Percentiles rank a stretch among this genome's conserved stretches.
phyloP scores from a whole-genome alignment of 2,888 invertebrate genomes.

The Cataglyphis albicans region DNA sequence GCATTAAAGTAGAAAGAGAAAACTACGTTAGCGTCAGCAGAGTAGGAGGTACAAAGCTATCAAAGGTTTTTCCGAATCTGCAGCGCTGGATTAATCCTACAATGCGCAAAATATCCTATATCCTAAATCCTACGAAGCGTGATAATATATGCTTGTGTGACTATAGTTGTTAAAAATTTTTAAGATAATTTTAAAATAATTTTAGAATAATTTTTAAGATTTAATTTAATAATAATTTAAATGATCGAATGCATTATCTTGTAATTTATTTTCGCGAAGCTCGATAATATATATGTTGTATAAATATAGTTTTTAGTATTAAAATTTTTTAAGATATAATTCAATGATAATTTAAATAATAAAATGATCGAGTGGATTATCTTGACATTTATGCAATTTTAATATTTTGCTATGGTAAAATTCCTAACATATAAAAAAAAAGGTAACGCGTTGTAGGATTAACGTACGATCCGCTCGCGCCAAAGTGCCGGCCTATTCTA shows the following conservation, averaged over 20 bases:
- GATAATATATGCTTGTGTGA: neutral
- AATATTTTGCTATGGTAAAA: neutral
- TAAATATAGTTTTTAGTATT: neutral
- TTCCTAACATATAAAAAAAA: neutral
- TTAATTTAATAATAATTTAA: too few relatives aligned
- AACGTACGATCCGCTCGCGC: conserved; percentile 40
- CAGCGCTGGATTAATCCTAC: conserved; percentile 28
- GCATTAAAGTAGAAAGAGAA: conserved; percentile 26
- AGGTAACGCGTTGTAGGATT: neutral
- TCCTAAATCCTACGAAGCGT: neutral
- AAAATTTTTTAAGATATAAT: conserved; percentile 7
- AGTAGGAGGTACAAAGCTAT: conserved; percentile 40
- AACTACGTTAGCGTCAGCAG: conserved; percentile 41
- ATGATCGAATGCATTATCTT: too few relatives aligned
- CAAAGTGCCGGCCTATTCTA: conserved; percentile 33
- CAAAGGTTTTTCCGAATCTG: conserved; percentile 25
- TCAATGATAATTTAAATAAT: neutral
- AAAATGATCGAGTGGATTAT: neutral
- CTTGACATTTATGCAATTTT: neutral
- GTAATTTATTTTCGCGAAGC: too few relatives aligned
- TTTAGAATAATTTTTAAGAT: too few relatives aligned
- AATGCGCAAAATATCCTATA: neutral
- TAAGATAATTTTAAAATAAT: too few relatives aligned
- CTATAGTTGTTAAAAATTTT: neutral
- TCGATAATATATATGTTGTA: neutral